These are phyloP conservation scores for Microcebus murinus DNA, from an alignment of 2,113 vertebrate genomes.

Conservation along the genomic window DNA sequence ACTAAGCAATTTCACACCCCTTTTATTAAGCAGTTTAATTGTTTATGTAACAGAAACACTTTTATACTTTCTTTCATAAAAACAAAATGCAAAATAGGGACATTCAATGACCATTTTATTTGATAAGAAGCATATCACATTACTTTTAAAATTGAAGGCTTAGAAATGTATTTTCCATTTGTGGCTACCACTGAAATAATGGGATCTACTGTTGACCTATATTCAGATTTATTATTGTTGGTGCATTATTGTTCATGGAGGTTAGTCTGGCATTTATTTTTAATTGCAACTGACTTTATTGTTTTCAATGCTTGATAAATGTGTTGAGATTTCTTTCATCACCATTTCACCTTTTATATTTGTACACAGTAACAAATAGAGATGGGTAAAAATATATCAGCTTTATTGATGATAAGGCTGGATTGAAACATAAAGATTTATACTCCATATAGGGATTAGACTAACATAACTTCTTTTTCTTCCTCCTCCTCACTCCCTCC, in stretches of 20 bases:
- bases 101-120: not conserved
- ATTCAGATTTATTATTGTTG: not conserved
- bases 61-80: not conserved
- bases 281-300: slow-evolving; percentile 23
- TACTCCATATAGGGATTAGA: not conserved
- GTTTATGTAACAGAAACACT: not conserved
- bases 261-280: slow-evolving; percentile 5
- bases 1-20: not conserved
- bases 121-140: not conserved
- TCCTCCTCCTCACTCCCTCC: not conserved
- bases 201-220: not conserved
- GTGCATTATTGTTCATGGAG: not conserved
- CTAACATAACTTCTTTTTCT: not conserved
- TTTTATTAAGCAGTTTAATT: not conserved
- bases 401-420: not conserved
- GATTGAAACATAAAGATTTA: slow-evolving; percentile 13
- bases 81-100: not conserved
- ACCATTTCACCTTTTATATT: not conserved
- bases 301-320: not conserved
- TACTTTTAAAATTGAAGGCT: slow-evolving; percentile 4
- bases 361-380: not conserved
- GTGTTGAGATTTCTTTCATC: not conserved
- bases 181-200: not conserved
- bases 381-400: not conserved
- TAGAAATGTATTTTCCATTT: slow-evolving; percentile 20